Conservation (phyloP, 2,888 invertebrate species). For the Buathra laborator region DNA sequence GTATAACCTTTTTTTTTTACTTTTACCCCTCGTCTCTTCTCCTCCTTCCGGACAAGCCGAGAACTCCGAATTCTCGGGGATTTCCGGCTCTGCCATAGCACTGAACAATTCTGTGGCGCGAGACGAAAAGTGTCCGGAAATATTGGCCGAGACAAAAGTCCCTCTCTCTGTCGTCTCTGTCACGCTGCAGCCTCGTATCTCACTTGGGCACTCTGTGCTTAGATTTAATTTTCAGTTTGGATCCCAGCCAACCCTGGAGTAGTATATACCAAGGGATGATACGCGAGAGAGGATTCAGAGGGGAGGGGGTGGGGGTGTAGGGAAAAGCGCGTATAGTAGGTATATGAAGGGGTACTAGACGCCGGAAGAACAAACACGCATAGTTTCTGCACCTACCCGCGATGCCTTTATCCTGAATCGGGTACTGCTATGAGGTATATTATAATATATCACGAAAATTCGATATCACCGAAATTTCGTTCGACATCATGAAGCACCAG, state of each 20-base stretch:
- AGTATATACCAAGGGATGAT: slow-evolving; percentile 23
- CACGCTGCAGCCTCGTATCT: slow-evolving; percentile 62
- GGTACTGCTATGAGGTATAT: slow-evolving; percentile 52
- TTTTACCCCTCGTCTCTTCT: slow-evolving; percentile 30
- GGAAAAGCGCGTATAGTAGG: slow-evolving; percentile 52
- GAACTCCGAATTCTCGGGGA: slow-evolving; percentile 36
- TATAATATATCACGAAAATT: slow-evolving; percentile 61
- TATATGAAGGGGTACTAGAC: slow-evolving; percentile 29
- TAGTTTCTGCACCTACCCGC: slow-evolving; percentile 51
- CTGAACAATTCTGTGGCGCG: slow-evolving; percentile 27
- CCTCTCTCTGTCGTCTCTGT: slow-evolving; percentile 45
- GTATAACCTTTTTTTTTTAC: slow-evolving; percentile 25
- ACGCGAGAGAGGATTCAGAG: slow-evolving; percentile 4
- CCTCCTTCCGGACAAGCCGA: slow-evolving; percentile 57
- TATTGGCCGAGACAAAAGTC: slow-evolving; percentile 67
- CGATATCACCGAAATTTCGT: slow-evolving; percentile 59
- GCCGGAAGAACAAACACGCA: slow-evolving; percentile 65
- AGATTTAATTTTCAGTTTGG: slow-evolving; percentile 79
- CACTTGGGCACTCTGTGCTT: slow-evolving; percentile 68
- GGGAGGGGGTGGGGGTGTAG: not conserved
- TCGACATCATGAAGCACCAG: slow-evolving; percentile 23
- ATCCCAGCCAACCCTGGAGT: slow-evolving; percentile 71
- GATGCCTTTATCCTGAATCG: slow-evolving; percentile 5
- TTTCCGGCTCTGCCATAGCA: slow-evolving; percentile 29
- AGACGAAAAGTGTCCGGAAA: slow-evolving; percentile 60